Conservation (phyloP, 2,113 vertebrate genomes). For the Archocentrus centrarchus region DNA sequence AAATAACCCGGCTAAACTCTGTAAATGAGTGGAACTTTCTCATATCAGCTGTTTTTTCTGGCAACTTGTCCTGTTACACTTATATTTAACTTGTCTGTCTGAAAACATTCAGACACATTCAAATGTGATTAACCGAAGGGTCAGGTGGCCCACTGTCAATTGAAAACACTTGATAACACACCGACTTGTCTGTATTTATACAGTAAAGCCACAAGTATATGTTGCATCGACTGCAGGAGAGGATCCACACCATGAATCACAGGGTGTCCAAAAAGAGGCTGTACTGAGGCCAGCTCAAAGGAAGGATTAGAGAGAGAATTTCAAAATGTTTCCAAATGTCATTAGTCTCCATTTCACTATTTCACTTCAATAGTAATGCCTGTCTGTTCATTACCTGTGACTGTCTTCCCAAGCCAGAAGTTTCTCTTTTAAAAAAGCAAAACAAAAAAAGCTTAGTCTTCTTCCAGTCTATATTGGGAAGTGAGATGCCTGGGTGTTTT, state of each 20-base stretch:
- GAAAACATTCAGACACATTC: background rate
- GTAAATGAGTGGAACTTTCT: background rate
- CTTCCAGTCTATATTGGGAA: slow-evolving; percentile 27
- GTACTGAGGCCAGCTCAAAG: background rate
- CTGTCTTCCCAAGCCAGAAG: background rate
- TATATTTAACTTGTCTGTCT: background rate
- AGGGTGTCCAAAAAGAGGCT: background rate
- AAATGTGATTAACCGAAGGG: background rate
- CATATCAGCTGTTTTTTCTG: background rate
- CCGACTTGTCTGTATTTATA: background rate
- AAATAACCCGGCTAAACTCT: background rate
- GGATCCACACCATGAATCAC: slow-evolving; percentile 43
- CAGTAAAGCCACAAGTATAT: background rate
- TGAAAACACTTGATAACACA: background rate
- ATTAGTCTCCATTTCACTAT: background rate
- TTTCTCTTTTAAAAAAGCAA: background rate
- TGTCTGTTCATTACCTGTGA: background rate
- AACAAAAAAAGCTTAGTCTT: background rate
- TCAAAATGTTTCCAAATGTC: background rate
- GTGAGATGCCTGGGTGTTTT: slow-evolving; percentile 22
- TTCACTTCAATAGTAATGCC: background rate
- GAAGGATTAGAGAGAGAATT: background rate
- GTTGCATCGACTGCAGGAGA: background rate
- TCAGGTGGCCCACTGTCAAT: background rate
- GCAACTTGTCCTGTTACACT: background rate